Conservation (phyloP, 2,797 vertebrate genomes). For the Cottoperca gobio region DNA sequence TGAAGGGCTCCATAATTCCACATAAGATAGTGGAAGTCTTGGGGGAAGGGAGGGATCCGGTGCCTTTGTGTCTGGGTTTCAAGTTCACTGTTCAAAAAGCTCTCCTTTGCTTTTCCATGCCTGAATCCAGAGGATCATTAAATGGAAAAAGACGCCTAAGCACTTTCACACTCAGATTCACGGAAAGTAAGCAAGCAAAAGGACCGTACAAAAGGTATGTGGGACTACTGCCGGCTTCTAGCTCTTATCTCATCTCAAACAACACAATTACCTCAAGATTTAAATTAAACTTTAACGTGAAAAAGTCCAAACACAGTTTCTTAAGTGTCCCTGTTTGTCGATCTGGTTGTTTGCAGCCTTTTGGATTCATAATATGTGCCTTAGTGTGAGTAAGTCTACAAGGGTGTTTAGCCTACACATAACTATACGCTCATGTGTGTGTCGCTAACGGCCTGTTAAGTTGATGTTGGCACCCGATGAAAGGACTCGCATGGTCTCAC, state of each 20-base stretch:
- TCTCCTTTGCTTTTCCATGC: slow-evolving; percentile 73
- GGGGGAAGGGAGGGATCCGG: slow-evolving; percentile 54
- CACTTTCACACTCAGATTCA: slow-evolving; percentile 61
- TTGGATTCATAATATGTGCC: slow-evolving; percentile 21
- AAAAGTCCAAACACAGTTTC: slow-evolving; percentile 4
- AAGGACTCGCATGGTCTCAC: slow-evolving; percentile 52
- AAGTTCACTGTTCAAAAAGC: slow-evolving; percentile 59
- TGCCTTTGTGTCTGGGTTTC: slow-evolving; percentile 76
- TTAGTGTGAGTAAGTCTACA: background rate
- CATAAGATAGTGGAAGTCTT: slow-evolving; percentile 51
- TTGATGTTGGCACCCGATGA: slow-evolving; percentile 74
- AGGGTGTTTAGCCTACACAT: slow-evolving; percentile 12
- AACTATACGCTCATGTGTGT: slow-evolving; percentile 37
- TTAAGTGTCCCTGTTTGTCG: background rate
- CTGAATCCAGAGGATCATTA: slow-evolving; percentile 68
- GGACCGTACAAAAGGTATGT: slow-evolving; percentile 19
- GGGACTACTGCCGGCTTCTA: background rate
- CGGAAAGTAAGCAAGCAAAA: slow-evolving; percentile 48
- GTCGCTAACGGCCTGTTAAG: slow-evolving; percentile 59
- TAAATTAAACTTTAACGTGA: background rate
- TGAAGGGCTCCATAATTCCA: slow-evolving; percentile 6
- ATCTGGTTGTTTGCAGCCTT: slow-evolving; percentile 26
- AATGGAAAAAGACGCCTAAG: slow-evolving; percentile 58
- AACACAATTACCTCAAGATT: slow-evolving; percentile 9
- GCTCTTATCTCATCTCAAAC: slow-evolving; percentile 37